These are phyloP conservation scores for Drosophila formosana DNA, from an alignment of 2,888 invertebrate species.

Conservation along the genomic window DNA sequence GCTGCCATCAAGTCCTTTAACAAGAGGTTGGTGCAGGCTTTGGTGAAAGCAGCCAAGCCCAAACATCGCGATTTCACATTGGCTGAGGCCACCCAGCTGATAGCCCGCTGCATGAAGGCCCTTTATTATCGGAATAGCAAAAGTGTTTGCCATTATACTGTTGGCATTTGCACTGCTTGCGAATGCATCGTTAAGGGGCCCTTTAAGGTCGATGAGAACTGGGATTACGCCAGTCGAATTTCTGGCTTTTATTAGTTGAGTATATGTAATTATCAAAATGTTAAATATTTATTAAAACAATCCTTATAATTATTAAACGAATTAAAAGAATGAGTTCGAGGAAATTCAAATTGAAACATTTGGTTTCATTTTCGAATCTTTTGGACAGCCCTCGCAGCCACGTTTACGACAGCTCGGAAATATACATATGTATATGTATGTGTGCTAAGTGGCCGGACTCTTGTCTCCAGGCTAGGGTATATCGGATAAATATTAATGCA, in stretches of 20 bases:
- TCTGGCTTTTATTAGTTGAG: conserved; percentile 82
- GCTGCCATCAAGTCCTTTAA: conserved; percentile 96
- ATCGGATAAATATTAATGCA: conserved; percentile 43
- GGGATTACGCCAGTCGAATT: conserved; percentile 91
- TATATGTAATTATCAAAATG: neutral
- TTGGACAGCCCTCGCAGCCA: conserved; percentile 25
- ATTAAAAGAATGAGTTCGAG: no score
- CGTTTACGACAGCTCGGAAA: neutral
- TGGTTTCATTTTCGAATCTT: neutral
- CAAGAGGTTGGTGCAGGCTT: conserved; percentile 93
- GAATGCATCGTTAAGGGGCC: conserved; percentile 90
- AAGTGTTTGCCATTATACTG: conserved; percentile 90
- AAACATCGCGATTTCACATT: conserved; percentile 77
- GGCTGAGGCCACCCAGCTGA: conserved; percentile 87
- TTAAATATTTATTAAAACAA: no score
- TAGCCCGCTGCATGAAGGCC: conserved; percentile 93
- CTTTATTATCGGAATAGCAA: conserved; percentile 96
- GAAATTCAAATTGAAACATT: no score
- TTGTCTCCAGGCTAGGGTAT: neutral
- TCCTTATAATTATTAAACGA: no score
- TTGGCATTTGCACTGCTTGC: conserved; percentile 87
- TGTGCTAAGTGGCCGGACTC: conserved; percentile 3
- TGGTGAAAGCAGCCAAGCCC: conserved; percentile 91
- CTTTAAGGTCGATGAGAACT: conserved; percentile 90
- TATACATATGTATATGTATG: neutral